Base-by-base conservation (phyloP, 1,140 invertebrate species). In the Drosophila paulistorum region DNA sequence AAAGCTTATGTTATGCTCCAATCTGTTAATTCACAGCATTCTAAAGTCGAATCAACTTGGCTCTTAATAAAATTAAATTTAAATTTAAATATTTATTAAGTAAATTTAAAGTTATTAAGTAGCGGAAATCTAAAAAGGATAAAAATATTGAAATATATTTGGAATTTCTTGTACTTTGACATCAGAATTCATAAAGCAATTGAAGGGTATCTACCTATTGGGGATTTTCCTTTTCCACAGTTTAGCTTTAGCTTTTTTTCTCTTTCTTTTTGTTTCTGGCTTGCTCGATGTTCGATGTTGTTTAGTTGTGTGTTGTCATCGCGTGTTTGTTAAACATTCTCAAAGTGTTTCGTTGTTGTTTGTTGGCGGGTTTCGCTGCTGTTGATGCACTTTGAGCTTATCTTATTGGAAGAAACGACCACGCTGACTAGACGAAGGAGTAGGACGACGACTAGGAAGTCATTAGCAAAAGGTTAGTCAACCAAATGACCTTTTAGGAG, bases 251-350 rank as follows among this genome's bases (percentile, higher is more conserved):
- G 23, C 23, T 4, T 30, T 30, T 30, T 7, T 30, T 30, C 30
- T 30, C 30, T 30, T 30, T n/a, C 23, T 37, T 62, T 2, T 71
- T 20, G 17, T 61, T 61, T 23, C 11, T 4, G 10, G 10, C 11
- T 39, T 3, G 37, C 3, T 13, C 37, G 11, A 39, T 39, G 37
- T 39, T 13, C 11, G 17, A 17, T 17, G 37, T 39, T 39, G 35
- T 37, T 59, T 14, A 11, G 9, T 14, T n/a, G 37, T 23, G 33
- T 37, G 74, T 74, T 77, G 68, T 65, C 68, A 71, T 81, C 68
- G 79, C 78, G 77, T 81, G 73, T 68, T 78, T n/a, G 65, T 45
- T 65, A 45, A 67, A 61, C 80, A 76, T 77, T 84, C 59, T 65
- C 61, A 33, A 77, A 71, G 74, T 71, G 57, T 57, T 77, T 77